Conservation (phyloP, 2,113 vertebrate species). For the Stomatorhinus ivindoensis region DNA sequence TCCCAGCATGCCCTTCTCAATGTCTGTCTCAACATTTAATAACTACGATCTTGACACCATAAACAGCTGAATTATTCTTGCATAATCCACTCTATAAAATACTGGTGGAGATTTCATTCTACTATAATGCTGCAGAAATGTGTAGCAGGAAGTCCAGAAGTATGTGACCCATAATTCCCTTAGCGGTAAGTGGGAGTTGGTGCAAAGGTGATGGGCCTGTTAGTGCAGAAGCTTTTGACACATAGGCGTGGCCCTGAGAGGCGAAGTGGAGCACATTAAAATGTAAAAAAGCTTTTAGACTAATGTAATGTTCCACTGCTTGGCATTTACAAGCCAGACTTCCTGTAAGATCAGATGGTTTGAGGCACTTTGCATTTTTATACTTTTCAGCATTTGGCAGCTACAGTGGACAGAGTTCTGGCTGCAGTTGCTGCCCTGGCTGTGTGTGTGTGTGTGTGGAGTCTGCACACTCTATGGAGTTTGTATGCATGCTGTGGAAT, state of each 20-base stretch:
- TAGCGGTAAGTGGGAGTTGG: constrained; percentile 29
- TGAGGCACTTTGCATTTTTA: constrained; percentile 39
- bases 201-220: constrained; percentile 28
- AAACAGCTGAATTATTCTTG: constrained; percentile 47
- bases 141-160: constrained; percentile 30
- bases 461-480: background rate
- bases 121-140: constrained; percentile 39
- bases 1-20: background rate
- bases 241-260: constrained; percentile 49
- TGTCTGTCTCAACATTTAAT: constrained; percentile 40
- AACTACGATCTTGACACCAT: constrained; percentile 33
- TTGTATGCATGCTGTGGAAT: background rate
- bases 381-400: constrained; percentile 33
- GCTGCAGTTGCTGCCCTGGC: background rate
- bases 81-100: constrained; percentile 49
- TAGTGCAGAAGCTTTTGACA: constrained; percentile 40
- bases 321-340: constrained; percentile 45
- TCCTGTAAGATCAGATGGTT: constrained; percentile 55
- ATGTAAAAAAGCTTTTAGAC: constrained; percentile 54
- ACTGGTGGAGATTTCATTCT: constrained; percentile 53
- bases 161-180: constrained; percentile 31
- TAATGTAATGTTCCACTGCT: constrained; percentile 44
- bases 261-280: constrained; percentile 41
- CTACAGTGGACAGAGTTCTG: constrained; percentile 6
- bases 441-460: background rate